A percentile compares a stretch with the other conserved stretches of the same genome.
Evolutionary conservation across 1,140 invertebrate genomes (phyloP).

Genomic region (Pseudomyrmex sp.): DNA sequence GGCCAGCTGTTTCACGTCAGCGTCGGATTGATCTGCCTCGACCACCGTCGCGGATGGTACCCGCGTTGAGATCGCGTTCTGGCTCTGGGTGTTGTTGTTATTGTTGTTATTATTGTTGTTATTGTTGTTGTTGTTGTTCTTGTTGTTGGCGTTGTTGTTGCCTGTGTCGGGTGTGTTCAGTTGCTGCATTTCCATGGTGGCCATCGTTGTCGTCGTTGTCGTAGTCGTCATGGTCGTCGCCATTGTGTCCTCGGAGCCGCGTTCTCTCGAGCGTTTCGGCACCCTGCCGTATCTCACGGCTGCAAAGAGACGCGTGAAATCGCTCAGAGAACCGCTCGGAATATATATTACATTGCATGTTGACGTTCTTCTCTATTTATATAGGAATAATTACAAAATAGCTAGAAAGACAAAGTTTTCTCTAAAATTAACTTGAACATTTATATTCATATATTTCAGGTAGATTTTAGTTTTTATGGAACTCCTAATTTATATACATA

Average conservation of each 20-base stretch:
- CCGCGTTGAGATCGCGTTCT: slow-evolving; percentile 74
- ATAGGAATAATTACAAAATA: too few relatives aligned
- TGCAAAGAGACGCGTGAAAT: slow-evolving; percentile 83
- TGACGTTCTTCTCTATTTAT: too few relatives aligned
- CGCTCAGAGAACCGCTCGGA: neutral
- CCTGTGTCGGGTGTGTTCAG: slow-evolving; percentile 70
- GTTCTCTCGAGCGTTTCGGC: slow-evolving; percentile 95
- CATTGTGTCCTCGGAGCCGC: slow-evolving; percentile 86
- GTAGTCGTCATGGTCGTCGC: slow-evolving; percentile 79
- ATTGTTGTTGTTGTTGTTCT: slow-evolving; percentile 71
- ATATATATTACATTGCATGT: neutral
- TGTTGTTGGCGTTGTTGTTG: slow-evolving; percentile 71
- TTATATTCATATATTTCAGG: neutral
- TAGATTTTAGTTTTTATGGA: slow-evolving; percentile 6
- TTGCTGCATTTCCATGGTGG: slow-evolving; percentile 74
- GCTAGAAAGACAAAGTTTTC: too few relatives aligned
- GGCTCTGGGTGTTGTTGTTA: slow-evolving; percentile 76
- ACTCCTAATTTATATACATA: neutral
- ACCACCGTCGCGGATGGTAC: slow-evolving; percentile 81
- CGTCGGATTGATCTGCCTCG: slow-evolving; percentile 84
- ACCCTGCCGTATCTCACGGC: slow-evolving; percentile 98
- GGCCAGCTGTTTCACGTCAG: slow-evolving; percentile 87
- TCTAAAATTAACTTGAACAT: too few relatives aligned
- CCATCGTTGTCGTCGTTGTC: slow-evolving; percentile 77
- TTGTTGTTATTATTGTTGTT: slow-evolving; percentile 75